A percentile compares a stretch with the other conserved stretches of the same genome.
phyloP scores from a whole-genome alignment of 2,888 invertebrate species.

The Eledone cirrhosa region DNA sequence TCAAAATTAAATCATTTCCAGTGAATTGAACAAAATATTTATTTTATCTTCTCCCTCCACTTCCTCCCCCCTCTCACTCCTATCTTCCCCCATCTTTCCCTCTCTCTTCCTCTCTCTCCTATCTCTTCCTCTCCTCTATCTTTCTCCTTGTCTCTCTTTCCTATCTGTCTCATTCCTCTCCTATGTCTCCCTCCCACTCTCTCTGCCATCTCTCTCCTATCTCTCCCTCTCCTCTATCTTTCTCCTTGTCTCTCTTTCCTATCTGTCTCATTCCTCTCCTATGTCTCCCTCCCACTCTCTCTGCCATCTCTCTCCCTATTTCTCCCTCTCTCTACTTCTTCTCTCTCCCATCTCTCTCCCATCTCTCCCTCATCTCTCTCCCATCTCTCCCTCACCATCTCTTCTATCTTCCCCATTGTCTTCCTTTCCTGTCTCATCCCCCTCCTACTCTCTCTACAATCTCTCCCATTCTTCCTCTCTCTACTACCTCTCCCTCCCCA shows the following conservation, averaged over 20 bases:
- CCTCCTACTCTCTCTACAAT: neutral
- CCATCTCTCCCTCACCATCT: neutral
- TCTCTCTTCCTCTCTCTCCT: neutral
- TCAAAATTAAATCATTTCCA: too few relatives aligned
- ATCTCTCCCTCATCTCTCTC: conserved; percentile 3
- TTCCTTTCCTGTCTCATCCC: neutral
- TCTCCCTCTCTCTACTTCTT: neutral
- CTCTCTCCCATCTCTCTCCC: neutral
- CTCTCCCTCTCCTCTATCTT: too few relatives aligned
- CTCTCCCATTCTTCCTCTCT: conserved; percentile 19
- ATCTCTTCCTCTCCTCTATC: neutral
- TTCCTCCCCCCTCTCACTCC: neutral
- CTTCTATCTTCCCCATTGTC: neutral
- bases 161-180: conserved; percentile 5
- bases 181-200: conserved; percentile 15
- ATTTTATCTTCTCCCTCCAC: too few relatives aligned
- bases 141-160: neutral
- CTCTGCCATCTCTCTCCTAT: neutral
- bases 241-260: neutral
- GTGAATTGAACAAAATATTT: too few relatives aligned
- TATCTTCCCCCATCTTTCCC: neutral
- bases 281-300: conserved; percentile 6
- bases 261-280: conserved; percentile 16
- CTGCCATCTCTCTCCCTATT: neutral
- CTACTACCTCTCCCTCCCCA: too few relatives aligned